Conservation (phyloP, 2,888 invertebrate genomes). For the Drosophila villosipedis region DNA sequence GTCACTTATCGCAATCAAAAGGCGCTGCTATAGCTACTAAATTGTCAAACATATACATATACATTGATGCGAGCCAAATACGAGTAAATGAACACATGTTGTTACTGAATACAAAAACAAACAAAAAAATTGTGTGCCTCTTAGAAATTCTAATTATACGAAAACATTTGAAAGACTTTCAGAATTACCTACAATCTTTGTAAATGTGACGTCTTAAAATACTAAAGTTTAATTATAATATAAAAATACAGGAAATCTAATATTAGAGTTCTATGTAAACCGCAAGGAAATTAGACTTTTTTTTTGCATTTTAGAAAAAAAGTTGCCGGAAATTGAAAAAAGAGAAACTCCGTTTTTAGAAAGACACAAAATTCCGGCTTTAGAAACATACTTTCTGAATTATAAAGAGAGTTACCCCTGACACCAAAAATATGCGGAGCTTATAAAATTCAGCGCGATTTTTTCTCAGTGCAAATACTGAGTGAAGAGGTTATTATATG, state of each 20-base stretch:
- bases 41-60: constrained; percentile 1
- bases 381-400: background rate
- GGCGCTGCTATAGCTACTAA: constrained; percentile 21
- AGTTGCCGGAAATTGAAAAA: background rate
- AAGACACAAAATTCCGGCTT: background rate
- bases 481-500: background rate
- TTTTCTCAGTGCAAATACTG: background rate
- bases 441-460: background rate
- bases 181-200: background rate
- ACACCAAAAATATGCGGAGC: too few relatives aligned
- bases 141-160: background rate
- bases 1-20: constrained; percentile 48
- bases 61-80: background rate
- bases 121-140: background rate
- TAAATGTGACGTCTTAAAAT: background rate
- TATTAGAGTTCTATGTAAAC: background rate
- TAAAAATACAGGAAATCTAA: background rate
- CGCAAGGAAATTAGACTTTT: fast-evolving
- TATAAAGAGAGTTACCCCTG: background rate
- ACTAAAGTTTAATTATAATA: background rate
- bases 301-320: background rate
- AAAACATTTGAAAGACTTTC: background rate
- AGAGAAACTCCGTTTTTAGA: background rate
- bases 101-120: background rate
- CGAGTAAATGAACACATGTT: background rate